phyloP scores from a whole-genome alignment of 2,888 invertebrate species.

The Aphrophora alni region DNA sequence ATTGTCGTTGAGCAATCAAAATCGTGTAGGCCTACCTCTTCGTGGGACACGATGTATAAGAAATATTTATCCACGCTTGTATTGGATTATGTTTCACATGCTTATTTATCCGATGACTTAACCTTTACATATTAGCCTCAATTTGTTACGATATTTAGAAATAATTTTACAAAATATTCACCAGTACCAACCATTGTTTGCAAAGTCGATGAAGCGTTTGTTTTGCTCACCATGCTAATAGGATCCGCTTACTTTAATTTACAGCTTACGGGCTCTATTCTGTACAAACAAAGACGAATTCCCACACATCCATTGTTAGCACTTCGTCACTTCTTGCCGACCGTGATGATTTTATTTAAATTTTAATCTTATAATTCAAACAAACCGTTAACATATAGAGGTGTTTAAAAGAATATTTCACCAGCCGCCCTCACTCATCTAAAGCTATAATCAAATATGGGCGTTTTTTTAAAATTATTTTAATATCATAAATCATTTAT shows the following conservation, averaged over 20 bases:
- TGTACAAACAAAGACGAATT: neutral
- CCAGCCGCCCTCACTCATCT: neutral
- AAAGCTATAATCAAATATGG: too few species aligned
- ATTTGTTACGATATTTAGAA: too few species aligned
- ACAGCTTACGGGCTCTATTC: neutral
- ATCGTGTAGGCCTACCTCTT: too few species aligned
- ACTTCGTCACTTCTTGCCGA: neutral
- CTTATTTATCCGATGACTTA: too few species aligned
- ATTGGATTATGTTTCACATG: too few species aligned
- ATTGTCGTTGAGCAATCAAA: too few species aligned
- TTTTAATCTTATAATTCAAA: neutral
- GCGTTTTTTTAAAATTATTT: too few species aligned
- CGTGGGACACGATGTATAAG: too few species aligned
- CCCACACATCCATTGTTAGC: neutral
- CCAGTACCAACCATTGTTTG: neutral
- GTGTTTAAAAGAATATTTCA: neutral
- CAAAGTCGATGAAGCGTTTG: neutral
- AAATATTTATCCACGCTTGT: too few species aligned
- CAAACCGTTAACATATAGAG: neutral
- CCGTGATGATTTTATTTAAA: neutral
- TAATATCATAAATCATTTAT: too few species aligned
- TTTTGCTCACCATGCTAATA: neutral
- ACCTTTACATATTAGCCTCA: too few species aligned
- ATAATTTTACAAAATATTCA: too few species aligned
- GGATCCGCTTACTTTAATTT: neutral